Base-by-base conservation (phyloP, 2,797 vertebrate genomes). In the Phalloptychus januarius region DNA sequence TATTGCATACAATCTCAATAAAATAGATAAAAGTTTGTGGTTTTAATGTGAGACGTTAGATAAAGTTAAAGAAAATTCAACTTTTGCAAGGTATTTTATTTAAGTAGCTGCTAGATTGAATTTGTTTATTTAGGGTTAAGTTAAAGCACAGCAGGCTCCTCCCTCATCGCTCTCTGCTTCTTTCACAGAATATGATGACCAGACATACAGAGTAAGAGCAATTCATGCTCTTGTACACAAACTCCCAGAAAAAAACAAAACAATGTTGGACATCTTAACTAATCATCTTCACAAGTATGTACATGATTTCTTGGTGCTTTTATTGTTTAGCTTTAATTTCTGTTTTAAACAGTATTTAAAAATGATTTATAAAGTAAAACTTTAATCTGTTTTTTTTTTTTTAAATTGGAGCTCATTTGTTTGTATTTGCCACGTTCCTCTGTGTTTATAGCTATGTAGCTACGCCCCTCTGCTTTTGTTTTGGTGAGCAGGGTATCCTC, bases 191-290 rank as follows among this genome's bases (percentile, higher is more conserved):
- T 98, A 98, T n/a, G 98, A 99, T 87, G 97, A 99, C 89, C 98
- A 98, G 84, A 98, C 96, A 88, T 96, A 99, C 91, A 95, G 98
- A 86, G 97, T 99, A 73, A 96, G 97, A 86, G 98, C 98, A 0
- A 97, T 99, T 76, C 98, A 99, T 38, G 97, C 97, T 0, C 94
- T 99, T 44, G 96, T 98, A 40, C 94, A 99, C 95, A 99, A 97
- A 88, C 93, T 99, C 45, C 97, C 98, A 0, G 97, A 98, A 82
- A 99, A 97, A 90, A 99, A 99, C 95, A 96, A 95, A 94, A 94
- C 96, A 82, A 99, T 99, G 97, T 93, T 99, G 95, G 97, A 99
- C 89, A 95, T 98, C 88, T 92, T 99, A 85, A 97, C 98, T 86
- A 97, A 96, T 89, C 98, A 99, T 89, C 96, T 99, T 73, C 95